Evolutionary conservation across 2,113 vertebrate species (phyloP).

Genomic region (Silurus meridionalis): DNA sequence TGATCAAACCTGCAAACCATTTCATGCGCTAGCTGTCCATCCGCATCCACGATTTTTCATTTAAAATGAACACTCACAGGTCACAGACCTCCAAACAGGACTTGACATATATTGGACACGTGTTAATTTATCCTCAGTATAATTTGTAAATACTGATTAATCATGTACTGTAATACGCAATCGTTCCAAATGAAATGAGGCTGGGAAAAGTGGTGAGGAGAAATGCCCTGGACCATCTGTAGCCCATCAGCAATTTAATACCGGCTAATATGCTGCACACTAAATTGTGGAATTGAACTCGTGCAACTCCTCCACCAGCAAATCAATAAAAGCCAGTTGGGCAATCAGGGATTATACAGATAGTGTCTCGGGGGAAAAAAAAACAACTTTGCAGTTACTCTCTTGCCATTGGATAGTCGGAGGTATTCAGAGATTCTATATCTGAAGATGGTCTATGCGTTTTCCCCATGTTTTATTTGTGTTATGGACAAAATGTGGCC

Average conservation of each 20-base stretch:
- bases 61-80: background rate
- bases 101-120: background rate
- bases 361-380: slow-evolving; percentile 36
- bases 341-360: slow-evolving; percentile 42
- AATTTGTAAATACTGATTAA: slow-evolving; percentile 44
- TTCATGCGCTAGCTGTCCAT: slow-evolving; percentile 7
- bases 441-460: background rate
- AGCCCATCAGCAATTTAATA: slow-evolving; percentile 36
- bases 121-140: background rate
- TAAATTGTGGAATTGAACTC: slow-evolving; percentile 44
- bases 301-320: slow-evolving; percentile 32
- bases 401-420: background rate
- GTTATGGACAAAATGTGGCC: background rate
- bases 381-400: slow-evolving; percentile 20
- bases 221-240: slow-evolving; percentile 36
- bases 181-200: slow-evolving; percentile 28
- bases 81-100: background rate
- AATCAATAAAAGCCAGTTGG: slow-evolving; percentile 50
- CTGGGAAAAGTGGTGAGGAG: slow-evolving; percentile 6
- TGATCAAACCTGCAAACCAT: background rate
- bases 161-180: slow-evolving; percentile 25
- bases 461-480: background rate
- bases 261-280: slow-evolving; percentile 40
- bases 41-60: background rate
- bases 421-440: background rate